Percentiles rank a stretch among this genome's conserved stretches.
Conservation (phyloP, 2,797 vertebrate genomes). For the Lepilemur ruficaudatus region DNA sequence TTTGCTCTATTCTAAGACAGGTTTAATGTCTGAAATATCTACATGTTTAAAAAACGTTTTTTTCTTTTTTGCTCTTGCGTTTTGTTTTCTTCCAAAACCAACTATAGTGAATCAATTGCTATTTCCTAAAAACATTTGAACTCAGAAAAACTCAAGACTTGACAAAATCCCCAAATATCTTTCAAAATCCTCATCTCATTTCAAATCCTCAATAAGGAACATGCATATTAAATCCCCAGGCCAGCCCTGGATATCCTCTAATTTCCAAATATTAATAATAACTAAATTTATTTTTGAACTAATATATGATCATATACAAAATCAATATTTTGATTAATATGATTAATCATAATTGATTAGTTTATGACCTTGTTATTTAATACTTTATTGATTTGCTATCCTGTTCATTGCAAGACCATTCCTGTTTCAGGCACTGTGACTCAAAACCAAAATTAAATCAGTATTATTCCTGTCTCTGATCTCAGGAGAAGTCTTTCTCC, state of each 20-base stretch:
- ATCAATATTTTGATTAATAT: background rate
- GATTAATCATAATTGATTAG: background rate
- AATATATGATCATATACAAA: background rate
- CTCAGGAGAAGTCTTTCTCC: background rate
- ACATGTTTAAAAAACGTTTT: background rate
- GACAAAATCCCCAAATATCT: background rate
- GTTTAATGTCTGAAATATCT: background rate
- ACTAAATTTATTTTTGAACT: background rate
- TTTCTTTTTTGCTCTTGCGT: background rate
- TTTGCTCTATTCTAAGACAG: background rate
- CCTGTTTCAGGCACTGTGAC: background rate
- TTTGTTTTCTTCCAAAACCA: background rate
- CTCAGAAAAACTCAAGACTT: background rate
- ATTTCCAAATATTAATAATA: background rate
- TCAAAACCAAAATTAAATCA: conserved; percentile 17
- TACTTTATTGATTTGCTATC: background rate
- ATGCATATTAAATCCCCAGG: background rate
- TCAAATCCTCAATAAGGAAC: background rate
- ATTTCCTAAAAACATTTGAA: conserved; percentile 17
- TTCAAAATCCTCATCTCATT: background rate
- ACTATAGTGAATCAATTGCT: background rate
- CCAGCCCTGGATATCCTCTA: background rate
- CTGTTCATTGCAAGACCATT: background rate
- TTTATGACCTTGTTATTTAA: background rate
- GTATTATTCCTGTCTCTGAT: background rate